Evolutionary conservation across 2,113 vertebrate genomes (phyloP), one percentile per base, ranked within the genome.

Genomic region (Atherinomorus stipes): DNA sequence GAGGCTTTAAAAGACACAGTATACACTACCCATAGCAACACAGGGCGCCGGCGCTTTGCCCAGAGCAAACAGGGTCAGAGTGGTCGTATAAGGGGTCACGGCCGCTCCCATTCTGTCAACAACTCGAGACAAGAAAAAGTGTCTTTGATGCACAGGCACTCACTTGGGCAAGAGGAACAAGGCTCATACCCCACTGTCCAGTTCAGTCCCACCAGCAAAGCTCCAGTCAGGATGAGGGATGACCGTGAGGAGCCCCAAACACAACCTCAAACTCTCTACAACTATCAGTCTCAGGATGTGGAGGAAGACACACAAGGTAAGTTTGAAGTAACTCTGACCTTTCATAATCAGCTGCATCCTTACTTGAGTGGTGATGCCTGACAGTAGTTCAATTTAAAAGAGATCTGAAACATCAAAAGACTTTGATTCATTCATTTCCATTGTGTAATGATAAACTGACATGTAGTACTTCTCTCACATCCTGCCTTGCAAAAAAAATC

Each of bases 241-340:
- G 88, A 91, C 0, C 76, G 64, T 0, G 89, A 91, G n/a, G 86
- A 84, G 21, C 80, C 78, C 13, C 90, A 77, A 16, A 93, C 83
- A 79, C 93, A 91, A 71, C 81, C 90, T 0, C 93, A 92, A 62
- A 92, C 84, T 0, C 84, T 91, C 40, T 45, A 85, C 62, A 92
- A 70, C 25, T 88, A 92, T 80, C 90, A 72, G 1, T 53, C 89
- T 0, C 92, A 88, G 64, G 92, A 94, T 26, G 87, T 83, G 0
- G 60, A 83, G 9, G 91, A 86, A 51, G 49, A 71, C 78, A 53
- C 87, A 37, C 88, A 93, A 89, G 94, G 97, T 96, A 94, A 94
- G 96, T 21, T 52, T 53, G 15, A 74, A 50, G 15, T 25, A 23
- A 3, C 4, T 10, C 26, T 45, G 22, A 68, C 16, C 11, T 76